phyloP scores from a whole-genome alignment of 2,113 vertebrate species.

The Gavialis gangeticus region DNA sequence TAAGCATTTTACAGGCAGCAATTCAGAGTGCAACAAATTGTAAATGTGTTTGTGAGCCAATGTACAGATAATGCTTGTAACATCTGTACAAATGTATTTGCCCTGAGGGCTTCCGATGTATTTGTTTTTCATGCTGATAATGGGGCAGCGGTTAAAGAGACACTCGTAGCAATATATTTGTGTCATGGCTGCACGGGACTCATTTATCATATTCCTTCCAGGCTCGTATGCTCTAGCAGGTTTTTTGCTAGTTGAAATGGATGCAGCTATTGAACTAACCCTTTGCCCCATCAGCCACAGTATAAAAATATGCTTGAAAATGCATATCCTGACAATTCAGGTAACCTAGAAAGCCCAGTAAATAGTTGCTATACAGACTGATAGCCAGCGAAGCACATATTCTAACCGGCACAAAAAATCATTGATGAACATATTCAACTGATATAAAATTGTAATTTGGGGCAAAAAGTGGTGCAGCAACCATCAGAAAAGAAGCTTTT shows the following conservation, averaged over 20 bases:
- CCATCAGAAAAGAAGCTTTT: background rate
- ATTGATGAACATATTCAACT: background rate
- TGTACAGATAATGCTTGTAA: conserved; percentile 24
- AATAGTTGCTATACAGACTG: background rate
- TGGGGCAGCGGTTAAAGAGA: conserved; percentile 37
- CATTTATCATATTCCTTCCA: conserved; percentile 33
- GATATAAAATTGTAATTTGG: background rate
- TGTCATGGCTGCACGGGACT: background rate
- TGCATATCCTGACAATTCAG: background rate
- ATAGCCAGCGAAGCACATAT: fast-evolving
- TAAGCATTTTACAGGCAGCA: conserved; percentile 3
- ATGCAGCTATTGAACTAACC: background rate
- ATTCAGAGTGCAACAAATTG: background rate
- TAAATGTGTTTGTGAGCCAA: conserved; percentile 14
- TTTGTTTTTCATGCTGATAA: conserved; percentile 52
- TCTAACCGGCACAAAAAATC: background rate
- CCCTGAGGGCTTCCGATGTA: conserved; percentile 13
- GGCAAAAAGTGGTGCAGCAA: background rate
- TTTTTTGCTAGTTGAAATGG: background rate
- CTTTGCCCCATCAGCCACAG: background rate
- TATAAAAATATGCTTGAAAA: background rate
- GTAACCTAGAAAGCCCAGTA: background rate
- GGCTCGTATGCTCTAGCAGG: background rate
- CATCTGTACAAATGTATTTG: conserved; percentile 34
- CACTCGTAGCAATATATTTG: background rate